Conservation (phyloP, 1,140 invertebrate genomes). For the Parasteatoda tepidariorum region DNA sequence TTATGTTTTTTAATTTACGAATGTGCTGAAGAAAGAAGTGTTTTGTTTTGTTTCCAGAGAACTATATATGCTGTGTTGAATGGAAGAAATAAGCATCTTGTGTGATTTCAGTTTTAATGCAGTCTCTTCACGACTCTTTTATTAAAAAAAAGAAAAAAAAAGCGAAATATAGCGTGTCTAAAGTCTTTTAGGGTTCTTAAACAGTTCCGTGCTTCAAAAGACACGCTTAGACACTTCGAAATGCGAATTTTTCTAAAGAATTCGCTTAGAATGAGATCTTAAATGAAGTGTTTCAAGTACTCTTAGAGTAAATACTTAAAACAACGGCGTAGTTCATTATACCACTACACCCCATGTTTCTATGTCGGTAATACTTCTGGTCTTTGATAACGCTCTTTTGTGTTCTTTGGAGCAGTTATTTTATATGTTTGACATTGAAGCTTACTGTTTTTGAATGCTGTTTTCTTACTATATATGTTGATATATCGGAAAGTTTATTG, state of each 20-base stretch:
- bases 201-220: background rate
- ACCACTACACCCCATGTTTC: background rate
- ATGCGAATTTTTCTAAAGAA: background rate
- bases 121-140: background rate
- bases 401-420: background rate
- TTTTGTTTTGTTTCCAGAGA: too few species aligned
- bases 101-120: constrained; percentile 13
- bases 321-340: background rate
- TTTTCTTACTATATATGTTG: too few species aligned
- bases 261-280: background rate
- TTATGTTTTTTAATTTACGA: too few species aligned
- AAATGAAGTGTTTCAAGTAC: constrained; percentile 48
- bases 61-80: background rate
- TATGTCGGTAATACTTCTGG: background rate
- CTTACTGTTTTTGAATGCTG: too few species aligned
- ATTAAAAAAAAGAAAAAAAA: too few species aligned
- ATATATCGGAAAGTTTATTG: too few species aligned
- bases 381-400: constrained; percentile 6
- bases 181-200: background rate
- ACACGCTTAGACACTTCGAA: background rate
- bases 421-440: background rate
- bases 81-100: background rate
- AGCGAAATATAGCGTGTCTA: background rate
- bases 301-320: constrained; percentile 18
- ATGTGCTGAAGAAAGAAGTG: too few species aligned